Conservation (phyloP, 2,888 invertebrate species). For the Frankliniella intonsa region DNA sequence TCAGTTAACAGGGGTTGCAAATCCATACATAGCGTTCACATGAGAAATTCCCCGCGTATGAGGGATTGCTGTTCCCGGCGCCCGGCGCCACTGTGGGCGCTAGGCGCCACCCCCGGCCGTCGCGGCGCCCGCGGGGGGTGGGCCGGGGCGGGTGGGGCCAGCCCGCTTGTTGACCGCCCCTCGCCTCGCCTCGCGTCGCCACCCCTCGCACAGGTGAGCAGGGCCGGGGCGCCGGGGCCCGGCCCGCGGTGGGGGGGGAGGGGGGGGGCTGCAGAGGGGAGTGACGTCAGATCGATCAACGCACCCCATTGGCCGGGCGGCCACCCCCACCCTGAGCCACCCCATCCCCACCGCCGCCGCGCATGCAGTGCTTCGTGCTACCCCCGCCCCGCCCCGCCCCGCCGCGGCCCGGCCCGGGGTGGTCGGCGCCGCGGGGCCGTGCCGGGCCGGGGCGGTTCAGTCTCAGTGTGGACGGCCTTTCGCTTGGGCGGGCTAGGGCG, state of each 20-base stretch:
- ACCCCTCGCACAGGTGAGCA: not conserved
- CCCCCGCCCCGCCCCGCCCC: not conserved
- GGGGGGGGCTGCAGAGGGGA: not conserved
- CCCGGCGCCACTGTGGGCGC: not conserved
- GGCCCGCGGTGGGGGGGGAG: not conserved
- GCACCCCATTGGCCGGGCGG: constrained; percentile 13
- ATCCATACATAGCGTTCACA: too few relatives aligned
- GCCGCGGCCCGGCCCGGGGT: not conserved
- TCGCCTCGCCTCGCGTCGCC: not conserved
- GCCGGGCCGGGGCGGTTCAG: not conserved
- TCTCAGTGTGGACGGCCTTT: constrained; percentile 2
- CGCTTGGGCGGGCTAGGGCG: not conserved
- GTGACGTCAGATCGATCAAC: constrained; percentile 14
- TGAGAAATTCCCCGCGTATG: too few relatives aligned
- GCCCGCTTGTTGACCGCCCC: not conserved
- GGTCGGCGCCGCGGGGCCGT: not conserved
- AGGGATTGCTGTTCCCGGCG: not conserved
- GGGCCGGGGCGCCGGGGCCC: not conserved
- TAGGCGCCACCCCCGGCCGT: not conserved
- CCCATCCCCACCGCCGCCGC: too few relatives aligned
- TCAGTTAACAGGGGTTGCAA: too few relatives aligned
- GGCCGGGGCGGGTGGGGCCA: not conserved
- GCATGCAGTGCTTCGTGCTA: too few relatives aligned
- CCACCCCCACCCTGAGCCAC: not conserved
- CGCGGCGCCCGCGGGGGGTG: not conserved